These are phyloP conservation scores for Drosophila melanogaster DNA, from an alignment of 1,140 invertebrate species.

Conservation along the genomic window Release_6_plus_ISO1_MT NT_037436.4:16483001-16483500, in stretches of 20 bases:
- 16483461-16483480: slow-evolving; percentile 46
- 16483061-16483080: slow-evolving; percentile 49
- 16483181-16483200: slow-evolving; percentile 48
- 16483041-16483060: slow-evolving; percentile 46
- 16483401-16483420: slow-evolving; percentile 31
- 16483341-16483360: slow-evolving; percentile 59
- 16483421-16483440: slow-evolving; percentile 4
- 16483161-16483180: not conserved
- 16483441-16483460: slow-evolving; percentile 22
- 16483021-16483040: slow-evolving; percentile 52
- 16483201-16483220: slow-evolving; percentile 41
- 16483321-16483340: slow-evolving; percentile 34
- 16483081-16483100: slow-evolving; percentile 16
- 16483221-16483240: slow-evolving; percentile 38
- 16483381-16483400: slow-evolving; percentile 53
- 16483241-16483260: slow-evolving; percentile 13
- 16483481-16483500: slow-evolving; percentile 11
- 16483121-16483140: not conserved
- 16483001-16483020: slow-evolving; percentile 49
- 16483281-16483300: slow-evolving; percentile 36
- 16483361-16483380: slow-evolving; percentile 52
- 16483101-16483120: not conserved
- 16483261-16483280: slow-evolving; percentile 39
- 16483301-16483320: slow-evolving; percentile 56
- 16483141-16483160: slow-evolving; percentile 1